phyloP scores from a whole-genome alignment of 2,888 invertebrate species.

The Ligdia adustata region DNA sequence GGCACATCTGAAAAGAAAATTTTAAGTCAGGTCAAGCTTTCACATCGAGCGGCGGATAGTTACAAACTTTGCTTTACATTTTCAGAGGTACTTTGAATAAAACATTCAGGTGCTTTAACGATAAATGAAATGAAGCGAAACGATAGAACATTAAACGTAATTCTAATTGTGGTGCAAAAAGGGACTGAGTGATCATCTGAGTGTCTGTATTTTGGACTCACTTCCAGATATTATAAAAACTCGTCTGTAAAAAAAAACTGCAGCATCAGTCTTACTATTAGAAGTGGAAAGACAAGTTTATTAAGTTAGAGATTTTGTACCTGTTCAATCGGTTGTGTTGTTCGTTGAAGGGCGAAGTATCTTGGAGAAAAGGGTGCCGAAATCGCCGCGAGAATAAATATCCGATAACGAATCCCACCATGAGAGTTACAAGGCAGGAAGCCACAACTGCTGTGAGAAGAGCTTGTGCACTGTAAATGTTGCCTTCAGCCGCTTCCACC shows the following conservation, averaged over 20 bases:
- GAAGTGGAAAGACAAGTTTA: constrained; percentile 18
- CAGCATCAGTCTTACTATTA: constrained; percentile 34
- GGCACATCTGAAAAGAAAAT: constrained; percentile 70
- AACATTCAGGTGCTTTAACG: constrained; percentile 24
- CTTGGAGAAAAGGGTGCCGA: constrained; percentile 88
- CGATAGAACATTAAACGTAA: constrained; percentile 11
- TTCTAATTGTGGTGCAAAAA: constrained; percentile 9
- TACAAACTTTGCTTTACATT: constrained; percentile 25
- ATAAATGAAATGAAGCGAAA: constrained; percentile 18
- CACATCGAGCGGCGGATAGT: constrained; percentile 20
- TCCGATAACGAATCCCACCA: constrained; percentile 93
- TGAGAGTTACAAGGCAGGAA: constrained; percentile 90
- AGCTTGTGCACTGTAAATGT: constrained; percentile 92
- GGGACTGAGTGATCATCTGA: constrained; percentile 8
- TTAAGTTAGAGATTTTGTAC: constrained; percentile 53
- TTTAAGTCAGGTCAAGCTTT: constrained; percentile 24
- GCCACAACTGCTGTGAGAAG: constrained; percentile 91
- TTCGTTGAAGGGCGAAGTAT: constrained; percentile 89
- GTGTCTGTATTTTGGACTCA: constrained; percentile 45
- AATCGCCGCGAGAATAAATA: constrained; percentile 92
- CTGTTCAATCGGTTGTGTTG: constrained; percentile 91
- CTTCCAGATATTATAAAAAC: constrained; percentile 61
- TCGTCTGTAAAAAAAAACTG: constrained; percentile 57
- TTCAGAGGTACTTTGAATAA: constrained; percentile 22
- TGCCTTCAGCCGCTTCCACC: constrained; percentile 84